Base-by-base conservation (phyloP, 2,888 invertebrate genomes). In the Frankliniella intonsa region DNA sequence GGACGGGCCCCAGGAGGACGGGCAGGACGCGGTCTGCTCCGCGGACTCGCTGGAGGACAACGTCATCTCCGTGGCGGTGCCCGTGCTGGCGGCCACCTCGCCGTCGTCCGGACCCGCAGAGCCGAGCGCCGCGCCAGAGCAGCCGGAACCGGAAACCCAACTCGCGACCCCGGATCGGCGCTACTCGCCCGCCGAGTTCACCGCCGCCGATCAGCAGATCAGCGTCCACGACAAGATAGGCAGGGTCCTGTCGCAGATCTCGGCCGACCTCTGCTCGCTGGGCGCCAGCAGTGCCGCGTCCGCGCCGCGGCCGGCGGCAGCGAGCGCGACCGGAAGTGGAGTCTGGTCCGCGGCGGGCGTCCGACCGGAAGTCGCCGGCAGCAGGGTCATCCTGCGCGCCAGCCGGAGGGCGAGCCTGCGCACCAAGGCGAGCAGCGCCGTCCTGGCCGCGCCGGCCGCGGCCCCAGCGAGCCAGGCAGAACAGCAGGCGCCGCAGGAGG, bases 121-220 rank as follows among this genome's bases (percentile, higher is more conserved):
- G 3, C 38, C 3, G 38, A 38, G 38, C 38, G 38, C 38, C 38
- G 5, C 38, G 38, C 38, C 38, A 38, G 38, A 3, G 38, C 38
- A 38, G 38, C 38, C 38, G 3, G 38, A 38, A 38, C 38, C 2
- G 38, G 38, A 38, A 38, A 38, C 38, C 38, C 38, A 38, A 38
- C n/a, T n/a, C n/a, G n/a, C n/a, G 38, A 2, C 38, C 5, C 38
- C 38, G 38, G 38, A 2, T 5, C 38, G 38, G 5, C 5, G 38
- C 25, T 76, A 76, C 69, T 76, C 69, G 69, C 69, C 69, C 22
- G 9, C 69, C 22, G 69, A 76, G 69, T 76, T 76, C 69, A 76
- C 69, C 69, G 69, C 10, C 25, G 1, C 0, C 12, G 62, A n/a
- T n/a, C 2, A 22, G 69, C 55, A 14, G 55, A 9, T 22, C 69